phyloP scores from a whole-genome alignment of 2,888 invertebrate genomes.

The Amphipyra berbera region DNA sequence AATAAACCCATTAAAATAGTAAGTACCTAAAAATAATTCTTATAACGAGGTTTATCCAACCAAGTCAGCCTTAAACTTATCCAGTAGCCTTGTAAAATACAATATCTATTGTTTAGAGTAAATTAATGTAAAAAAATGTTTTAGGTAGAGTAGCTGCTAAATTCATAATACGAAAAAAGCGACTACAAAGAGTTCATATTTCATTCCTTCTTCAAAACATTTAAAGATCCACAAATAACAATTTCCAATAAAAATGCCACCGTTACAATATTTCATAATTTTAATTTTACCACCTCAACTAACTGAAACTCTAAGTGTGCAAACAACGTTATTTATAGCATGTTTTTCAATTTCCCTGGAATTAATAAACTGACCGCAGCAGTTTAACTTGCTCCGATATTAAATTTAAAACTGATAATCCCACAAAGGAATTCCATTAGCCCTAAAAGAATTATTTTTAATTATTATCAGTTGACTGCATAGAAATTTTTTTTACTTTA shows the following conservation, averaged over 20 bases:
- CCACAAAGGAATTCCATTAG: slow-evolving; percentile 1
- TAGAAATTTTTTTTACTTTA: background rate
- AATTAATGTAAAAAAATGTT: no score
- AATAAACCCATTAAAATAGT: no score
- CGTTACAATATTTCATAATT: background rate
- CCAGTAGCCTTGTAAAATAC: no score
- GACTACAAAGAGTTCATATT: background rate
- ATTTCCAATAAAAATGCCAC: background rate
- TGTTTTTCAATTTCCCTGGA: background rate
- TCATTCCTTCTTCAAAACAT: background rate
- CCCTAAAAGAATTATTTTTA: background rate
- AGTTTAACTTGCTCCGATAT: slow-evolving; percentile 5
- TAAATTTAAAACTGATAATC: slow-evolving; percentile 3
- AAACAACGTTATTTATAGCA: slow-evolving; percentile 7
- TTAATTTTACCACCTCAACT: slow-evolving; percentile 4
- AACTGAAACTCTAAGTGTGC: background rate
- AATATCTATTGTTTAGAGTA: no score
- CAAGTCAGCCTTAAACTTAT: no score
- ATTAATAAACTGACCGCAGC: background rate
- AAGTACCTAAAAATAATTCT: no score
- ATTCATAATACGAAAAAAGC: no score
- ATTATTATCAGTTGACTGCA: no score
- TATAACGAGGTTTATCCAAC: no score
- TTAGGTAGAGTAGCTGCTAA: no score
- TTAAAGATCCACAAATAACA: background rate